Evolutionary conservation across 1,140 invertebrate species (phyloP), one percentile per base, ranked within the genome.

Genomic region (Micrasema minimum): DNA sequence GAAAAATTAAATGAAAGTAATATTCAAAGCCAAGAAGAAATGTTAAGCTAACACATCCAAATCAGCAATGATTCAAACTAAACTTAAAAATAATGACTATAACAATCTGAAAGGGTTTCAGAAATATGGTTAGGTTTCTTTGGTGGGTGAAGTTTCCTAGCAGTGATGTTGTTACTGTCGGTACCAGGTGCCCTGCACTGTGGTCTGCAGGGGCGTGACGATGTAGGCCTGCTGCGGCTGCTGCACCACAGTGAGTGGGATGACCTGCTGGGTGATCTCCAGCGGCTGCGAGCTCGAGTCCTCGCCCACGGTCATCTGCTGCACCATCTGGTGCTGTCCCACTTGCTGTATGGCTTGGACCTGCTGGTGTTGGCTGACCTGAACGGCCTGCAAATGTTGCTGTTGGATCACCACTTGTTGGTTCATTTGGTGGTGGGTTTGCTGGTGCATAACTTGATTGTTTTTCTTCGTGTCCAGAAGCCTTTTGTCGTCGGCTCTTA

Each of bases 211-310:
- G 1, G 88, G 88, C 6, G 88, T 88, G 2, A 88, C 86, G 67
- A 89, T 81, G 78, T 87, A 88, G 0, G 87, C 83, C 75, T 87
- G 86, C 73, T 85, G 87, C 14, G 84, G 83, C 71, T 86, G 83
- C 75, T 87, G 85, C 7, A 87, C 85, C 14, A 88, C 85, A 12
- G 87, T 86, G n/a, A 88, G 72, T 0, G 87, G 87, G 68, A 88
- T 88, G 3, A 88, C 87, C 79, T 88, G 87, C 71, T 88, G 87
- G 23, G 86, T 85, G 81, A 88, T 88, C 76, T 87, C 85, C 31
- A 87, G 82, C 43, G 82, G 83, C 69, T 85, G 83, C 0, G 80
- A 81, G 9, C 76, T 79, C 7, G 84, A 82, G 48, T 84, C 83
- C 0, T 84, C 85, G 16, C 81, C 82, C 7, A 85, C 78, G 0